Base-by-base conservation (phyloP, 2,888 invertebrate species). In the Brachyptera putata region DNA sequence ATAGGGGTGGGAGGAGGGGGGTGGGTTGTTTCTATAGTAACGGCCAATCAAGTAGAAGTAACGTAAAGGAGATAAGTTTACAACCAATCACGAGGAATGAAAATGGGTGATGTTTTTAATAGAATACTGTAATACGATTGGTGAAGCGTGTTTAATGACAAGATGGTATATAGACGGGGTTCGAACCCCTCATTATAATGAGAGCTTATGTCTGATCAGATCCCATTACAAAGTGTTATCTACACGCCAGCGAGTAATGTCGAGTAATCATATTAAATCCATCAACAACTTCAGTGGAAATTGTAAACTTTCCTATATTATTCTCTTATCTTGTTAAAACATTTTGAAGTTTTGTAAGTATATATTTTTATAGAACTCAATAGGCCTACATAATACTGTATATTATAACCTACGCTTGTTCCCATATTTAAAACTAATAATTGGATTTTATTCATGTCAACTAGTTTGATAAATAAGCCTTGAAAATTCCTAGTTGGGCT, bases 1-100 rank as follows among this genome's bases (percentile, higher is more conserved):
- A 11, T n/a, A 1, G 53, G 18, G 34, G 18, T 16, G 13, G 26
- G 16, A 34, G 18, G 13, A 13, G 36, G 50, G 25, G 3, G n/a
- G 26, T 34, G 53, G 34, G 36, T 7, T 18, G 65, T 64, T 57
- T 36, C 65, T 61, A 65, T 62, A 59, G 63, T 36, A 36, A 65
- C 65, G 61, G 58, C 65, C 62, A 65, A 65, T 65, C 65, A 65
- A 63, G 65, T 57, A 63, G 63, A 64, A 65, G 55, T 61, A 63
- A 64, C 64, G 57, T 48, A 57, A 53, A 61, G 59, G 21, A 63
- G 65, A 65, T 65, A 65, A 65, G 62, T 65, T 64, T 63, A 63
- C 64, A 64, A 63, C 65, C 65, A 65, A 65, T 65, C 64, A 63
- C 21, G 22, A 18, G 41, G 56, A 56, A 46, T 57, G 61, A 56